Evolutionary conservation across 53 echinoderm and acorn worm genomes (phyloP).

Genomic region (Temnopleurus reevesii): DNA sequence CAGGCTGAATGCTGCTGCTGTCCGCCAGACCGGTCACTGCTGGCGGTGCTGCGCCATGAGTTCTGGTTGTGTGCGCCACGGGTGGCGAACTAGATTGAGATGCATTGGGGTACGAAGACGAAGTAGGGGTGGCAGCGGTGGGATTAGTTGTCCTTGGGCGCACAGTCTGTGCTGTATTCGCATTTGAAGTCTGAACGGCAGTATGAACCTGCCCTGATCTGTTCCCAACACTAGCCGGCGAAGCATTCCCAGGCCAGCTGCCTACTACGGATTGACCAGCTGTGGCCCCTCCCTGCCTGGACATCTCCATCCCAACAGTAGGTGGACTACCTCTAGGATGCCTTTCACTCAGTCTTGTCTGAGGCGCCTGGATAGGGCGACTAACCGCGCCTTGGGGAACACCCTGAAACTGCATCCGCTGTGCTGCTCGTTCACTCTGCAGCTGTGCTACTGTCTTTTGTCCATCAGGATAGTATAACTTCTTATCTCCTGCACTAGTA

Average conservation of each 20-base stretch:
- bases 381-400: slow-evolving; percentile 28
- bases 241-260: slow-evolving; percentile 56
- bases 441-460: slow-evolving; percentile 92
- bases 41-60: neutral
- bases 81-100: slow-evolving; percentile 20
- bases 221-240: neutral
- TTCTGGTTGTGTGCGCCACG: neutral
- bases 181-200: slow-evolving; percentile 31
- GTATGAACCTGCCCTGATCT: slow-evolving; percentile 44
- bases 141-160: slow-evolving; percentile 28
- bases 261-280: neutral
- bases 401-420: slow-evolving; percentile 64
- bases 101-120: neutral
- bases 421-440: slow-evolving; percentile 77
- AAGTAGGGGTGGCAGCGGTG: slow-evolving; percentile 7
- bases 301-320: slow-evolving; percentile 54
- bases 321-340: slow-evolving; percentile 65
- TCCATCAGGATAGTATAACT: slow-evolving; percentile 48
- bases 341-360: slow-evolving; percentile 59
- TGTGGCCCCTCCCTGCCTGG: neutral
- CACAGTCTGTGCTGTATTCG: slow-evolving; percentile 36
- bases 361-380: slow-evolving; percentile 48
- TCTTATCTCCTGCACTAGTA: neutral
- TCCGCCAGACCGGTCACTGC: neutral
- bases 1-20: slow-evolving; percentile 29